Percentiles rank a stretch among this genome's conserved stretches.
phyloP scores from a whole-genome alignment of 2,797 vertebrate genomes.

The Phoebastria nigripes region DNA sequence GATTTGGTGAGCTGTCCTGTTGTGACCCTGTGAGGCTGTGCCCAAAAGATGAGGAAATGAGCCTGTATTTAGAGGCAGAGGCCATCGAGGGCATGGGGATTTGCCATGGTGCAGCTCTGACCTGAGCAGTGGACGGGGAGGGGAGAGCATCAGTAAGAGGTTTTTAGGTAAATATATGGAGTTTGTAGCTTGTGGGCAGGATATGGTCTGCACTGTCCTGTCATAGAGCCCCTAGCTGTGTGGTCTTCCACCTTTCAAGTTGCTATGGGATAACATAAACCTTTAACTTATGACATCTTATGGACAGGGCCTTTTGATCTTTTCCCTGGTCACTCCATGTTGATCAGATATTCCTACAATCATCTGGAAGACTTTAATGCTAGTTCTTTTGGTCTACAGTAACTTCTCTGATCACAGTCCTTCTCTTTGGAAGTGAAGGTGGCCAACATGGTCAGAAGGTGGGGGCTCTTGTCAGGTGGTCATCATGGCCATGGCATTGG shows the following conservation, averaged over 20 bases:
- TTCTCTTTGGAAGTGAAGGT: not conserved
- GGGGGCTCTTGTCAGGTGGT: not conserved
- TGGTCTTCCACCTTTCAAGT: not conserved
- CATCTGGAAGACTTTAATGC: not conserved
- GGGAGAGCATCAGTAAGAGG: not conserved
- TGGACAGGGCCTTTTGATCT: not conserved
- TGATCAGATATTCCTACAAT: too few species aligned
- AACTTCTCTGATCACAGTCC: not conserved
- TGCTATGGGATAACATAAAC: not conserved
- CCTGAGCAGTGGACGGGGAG: fast-evolving
- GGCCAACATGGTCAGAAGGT: not conserved
- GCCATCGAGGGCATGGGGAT: fast-evolving
- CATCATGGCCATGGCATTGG: fast-evolving
- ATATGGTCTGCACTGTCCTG: not conserved
- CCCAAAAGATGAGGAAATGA: not conserved
- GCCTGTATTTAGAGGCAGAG: not conserved
- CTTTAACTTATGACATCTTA: not conserved
- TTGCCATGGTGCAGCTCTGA: not conserved
- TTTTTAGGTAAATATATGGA: not conserved
- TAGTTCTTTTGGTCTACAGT: not conserved
- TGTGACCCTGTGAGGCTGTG: fast-evolving
- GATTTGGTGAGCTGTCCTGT: not conserved
- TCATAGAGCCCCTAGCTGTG: not conserved
- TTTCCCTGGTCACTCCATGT: not conserved
- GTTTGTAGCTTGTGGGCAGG: not conserved